A percentile compares a stretch with the other conserved stretches of the same genome.
These are phyloP conservation scores for Montipora sp. DNA, from an alignment of 64 coral and sea anemone species.

Conservation along the genomic window DNA sequence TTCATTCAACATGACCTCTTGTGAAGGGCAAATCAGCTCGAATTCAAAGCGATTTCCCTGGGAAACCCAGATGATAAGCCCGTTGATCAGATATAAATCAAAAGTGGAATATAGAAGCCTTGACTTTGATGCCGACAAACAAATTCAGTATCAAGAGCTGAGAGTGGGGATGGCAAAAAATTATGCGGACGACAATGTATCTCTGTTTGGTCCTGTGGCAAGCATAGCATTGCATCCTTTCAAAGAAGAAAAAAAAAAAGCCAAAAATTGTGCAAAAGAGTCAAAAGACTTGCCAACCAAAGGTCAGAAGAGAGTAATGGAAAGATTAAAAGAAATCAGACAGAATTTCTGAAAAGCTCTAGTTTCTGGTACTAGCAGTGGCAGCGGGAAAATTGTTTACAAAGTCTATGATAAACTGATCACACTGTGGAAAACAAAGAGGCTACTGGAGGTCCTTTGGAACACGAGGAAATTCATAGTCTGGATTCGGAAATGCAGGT, in stretches of 20 bases:
- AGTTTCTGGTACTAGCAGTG: constrained; percentile 7
- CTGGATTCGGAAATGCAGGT: background rate
- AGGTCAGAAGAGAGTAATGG: constrained; percentile 47
- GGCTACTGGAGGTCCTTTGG: background rate
- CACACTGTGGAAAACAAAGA: constrained; percentile 1
- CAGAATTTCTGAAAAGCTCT: constrained; percentile 58
- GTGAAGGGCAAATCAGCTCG: no score
- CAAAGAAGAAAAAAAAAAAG: constrained; percentile 45
- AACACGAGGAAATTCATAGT: background rate
- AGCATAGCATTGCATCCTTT: constrained; percentile 29
- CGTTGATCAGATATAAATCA: constrained; percentile 36
- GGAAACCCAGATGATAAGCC: background rate
- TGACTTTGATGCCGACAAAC: constrained; percentile 28
- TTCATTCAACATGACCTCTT: no score
- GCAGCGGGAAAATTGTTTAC: constrained; percentile 26
- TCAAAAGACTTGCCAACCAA: constrained; percentile 7
- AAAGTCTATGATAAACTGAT: constrained; percentile 42
- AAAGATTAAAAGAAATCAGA: constrained; percentile 53
- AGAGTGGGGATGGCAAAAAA: constrained; percentile 24
- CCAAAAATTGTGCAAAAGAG: constrained; percentile 33
- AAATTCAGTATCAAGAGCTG: constrained; percentile 34
- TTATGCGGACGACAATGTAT: constrained; percentile 27
- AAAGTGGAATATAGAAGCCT: constrained; percentile 26
- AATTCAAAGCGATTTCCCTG: background rate
- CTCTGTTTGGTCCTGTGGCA: constrained; percentile 8